Base-by-base conservation (phyloP, 2,888 invertebrate species). In the Liopterus haemorrhoidalis region DNA sequence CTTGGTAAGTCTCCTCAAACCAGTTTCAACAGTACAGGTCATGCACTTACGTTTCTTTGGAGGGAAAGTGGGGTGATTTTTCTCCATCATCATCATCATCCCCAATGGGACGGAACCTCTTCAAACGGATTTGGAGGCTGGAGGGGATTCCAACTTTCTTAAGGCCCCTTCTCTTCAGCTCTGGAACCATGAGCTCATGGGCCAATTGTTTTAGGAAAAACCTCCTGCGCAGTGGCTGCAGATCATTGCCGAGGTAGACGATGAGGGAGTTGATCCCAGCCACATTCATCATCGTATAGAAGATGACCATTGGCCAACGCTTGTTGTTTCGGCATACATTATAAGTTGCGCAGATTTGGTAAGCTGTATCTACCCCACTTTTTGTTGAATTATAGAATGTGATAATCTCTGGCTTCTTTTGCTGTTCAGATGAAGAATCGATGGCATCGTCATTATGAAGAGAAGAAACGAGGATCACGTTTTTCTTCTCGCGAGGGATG, bases 291-390 rank as follows among this genome's bases (percentile, higher is more conserved):
- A n/a, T 42, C 43, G 44, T 12, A 42, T 28, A 27, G 36, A 51
- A 51, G 25, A 52, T 50, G 15, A 44, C 42, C 50, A 50, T 50
- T 33, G 51, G 52, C 48, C 51, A 49, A 16, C 44, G 46, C 37
- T 38, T 41, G 25, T 31, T 49, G 24, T 44, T 52, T 41, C 44
- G 46, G 35, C 18, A 19, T 24, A 49, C 49, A 39, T 21, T 46
- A 35, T 21, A 52, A 21, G 48, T 48, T 38, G 46, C 31, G 42
- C 48, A 50, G 50, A 52, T 52, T 49, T 47, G 25, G 27, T 49
- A 44, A 31, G 41, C 44, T 27, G 46, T 52, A 25, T 52, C 48
- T 35, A 52, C 48, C 6, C 40, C 48, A 16, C 41, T 28, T 33
- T 48, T 50, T 8, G 49, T 50, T 3, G 39, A 39, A 35, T 50